Evolutionary conservation across 2,113 vertebrate species (phyloP).

Genomic region (Hydropotes inermis): DNA sequence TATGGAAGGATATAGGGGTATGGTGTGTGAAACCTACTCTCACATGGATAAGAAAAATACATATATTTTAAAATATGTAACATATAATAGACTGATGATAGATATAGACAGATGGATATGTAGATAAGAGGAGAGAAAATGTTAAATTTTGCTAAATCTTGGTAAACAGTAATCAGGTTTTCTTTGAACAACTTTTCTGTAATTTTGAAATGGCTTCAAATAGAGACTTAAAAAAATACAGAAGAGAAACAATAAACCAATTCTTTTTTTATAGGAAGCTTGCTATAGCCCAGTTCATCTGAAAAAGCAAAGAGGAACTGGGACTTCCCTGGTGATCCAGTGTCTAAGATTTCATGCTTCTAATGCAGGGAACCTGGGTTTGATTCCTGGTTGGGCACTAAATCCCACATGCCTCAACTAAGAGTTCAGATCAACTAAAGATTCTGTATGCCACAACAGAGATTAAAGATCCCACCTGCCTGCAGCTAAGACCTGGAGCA

Average conservation of each 20-base stretch:
- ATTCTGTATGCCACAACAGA: not conserved
- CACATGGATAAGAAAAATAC: not conserved
- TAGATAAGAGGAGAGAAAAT: not conserved
- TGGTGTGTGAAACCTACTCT: not conserved
- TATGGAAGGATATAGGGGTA: not conserved
- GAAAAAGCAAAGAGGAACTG: not conserved
- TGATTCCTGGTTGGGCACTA: not conserved
- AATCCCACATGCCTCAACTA: not conserved
- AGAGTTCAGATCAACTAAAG: not conserved
- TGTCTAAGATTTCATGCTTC: not conserved
- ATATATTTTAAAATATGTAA: not conserved
- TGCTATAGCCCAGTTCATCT: not conserved
- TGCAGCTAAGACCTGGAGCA: not conserved
- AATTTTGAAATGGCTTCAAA: conserved; percentile 27
- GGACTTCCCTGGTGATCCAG: not conserved
- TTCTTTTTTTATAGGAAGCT: not conserved
- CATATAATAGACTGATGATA: not conserved
- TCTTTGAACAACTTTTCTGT: not conserved
- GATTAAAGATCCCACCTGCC: not conserved
- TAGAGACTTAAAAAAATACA: not conserved
- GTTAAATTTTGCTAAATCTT: not conserved
- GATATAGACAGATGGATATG: not conserved
- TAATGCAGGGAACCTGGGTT: not conserved
- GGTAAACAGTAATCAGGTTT: not conserved
- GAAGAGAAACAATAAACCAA: not conserved